Percentiles rank a stretch among this genome's conserved stretches.
These are phyloP conservation scores for Drosophila borborema DNA, from an alignment of 2,888 invertebrate species.

Conservation along the genomic window DNA sequence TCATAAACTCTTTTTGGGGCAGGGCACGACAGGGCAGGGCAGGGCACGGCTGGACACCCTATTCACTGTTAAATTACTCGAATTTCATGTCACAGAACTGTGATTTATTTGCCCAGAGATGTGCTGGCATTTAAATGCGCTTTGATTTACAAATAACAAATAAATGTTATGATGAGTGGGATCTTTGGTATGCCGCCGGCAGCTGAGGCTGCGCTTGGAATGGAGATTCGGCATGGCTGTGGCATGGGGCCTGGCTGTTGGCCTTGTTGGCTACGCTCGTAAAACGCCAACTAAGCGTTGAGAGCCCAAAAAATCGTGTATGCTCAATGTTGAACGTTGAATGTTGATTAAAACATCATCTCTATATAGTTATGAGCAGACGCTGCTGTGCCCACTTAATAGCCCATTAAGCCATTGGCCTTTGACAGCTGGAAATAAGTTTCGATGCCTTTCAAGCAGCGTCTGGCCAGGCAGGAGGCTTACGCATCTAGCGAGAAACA, in stretches of 20 bases:
- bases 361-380: slow-evolving; percentile 54
- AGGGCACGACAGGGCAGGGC: neutral
- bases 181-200: slow-evolving; percentile 81
- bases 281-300: slow-evolving; percentile 78
- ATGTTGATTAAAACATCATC: slow-evolving; percentile 74
- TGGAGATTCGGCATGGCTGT: slow-evolving; percentile 24
- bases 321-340: slow-evolving; percentile 14
- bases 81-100: slow-evolving; percentile 76
- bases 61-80: slow-evolving; percentile 62
- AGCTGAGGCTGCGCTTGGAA: slow-evolving; percentile 31
- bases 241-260: slow-evolving; percentile 37
- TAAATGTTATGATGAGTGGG: slow-evolving; percentile 80
- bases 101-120: slow-evolving; percentile 68
- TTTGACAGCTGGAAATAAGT: slow-evolving; percentile 68
- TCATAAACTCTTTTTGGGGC: slow-evolving; percentile 62
- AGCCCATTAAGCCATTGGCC: slow-evolving; percentile 74
- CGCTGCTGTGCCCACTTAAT: slow-evolving; percentile 68
- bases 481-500: slow-evolving; percentile 72
- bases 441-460: slow-evolving; percentile 19
- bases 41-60: neutral
- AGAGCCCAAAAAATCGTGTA: slow-evolving; percentile 51
- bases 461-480: slow-evolving; percentile 54
- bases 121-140: slow-evolving; percentile 73
- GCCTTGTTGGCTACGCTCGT: slow-evolving; percentile 71
- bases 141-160: slow-evolving; percentile 82